A percentile compares a stretch with the other conserved stretches of the same genome.
These are phyloP conservation scores for Metallyticus violacea DNA, from an alignment of 2,888 invertebrate genomes.

Conservation along the genomic window DNA sequence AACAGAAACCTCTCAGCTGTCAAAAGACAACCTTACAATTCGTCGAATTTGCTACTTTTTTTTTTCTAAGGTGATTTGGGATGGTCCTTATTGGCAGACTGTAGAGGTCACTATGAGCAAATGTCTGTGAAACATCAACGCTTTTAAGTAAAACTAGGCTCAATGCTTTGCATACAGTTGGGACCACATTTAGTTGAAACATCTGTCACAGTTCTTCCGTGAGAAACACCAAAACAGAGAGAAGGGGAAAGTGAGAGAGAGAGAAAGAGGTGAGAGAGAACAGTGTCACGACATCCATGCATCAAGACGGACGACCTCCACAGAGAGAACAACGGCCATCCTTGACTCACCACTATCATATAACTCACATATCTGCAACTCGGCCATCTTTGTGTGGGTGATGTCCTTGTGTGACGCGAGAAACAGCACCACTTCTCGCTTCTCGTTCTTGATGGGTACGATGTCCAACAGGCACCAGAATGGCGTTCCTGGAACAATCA, in stretches of 20 bases:
- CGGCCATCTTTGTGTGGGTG: constrained; percentile 86
- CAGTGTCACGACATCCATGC: background rate
- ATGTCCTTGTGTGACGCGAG: constrained; percentile 96
- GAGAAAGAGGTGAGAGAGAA: background rate
- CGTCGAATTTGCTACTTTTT: background rate
- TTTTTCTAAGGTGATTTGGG: background rate
- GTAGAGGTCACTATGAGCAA: background rate
- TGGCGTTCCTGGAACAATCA: constrained; percentile 66
- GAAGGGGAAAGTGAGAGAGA: background rate
- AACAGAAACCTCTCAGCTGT: background rate
- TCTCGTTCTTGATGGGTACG: constrained; percentile 97
- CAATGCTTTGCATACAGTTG: background rate
- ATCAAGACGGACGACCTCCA: background rate
- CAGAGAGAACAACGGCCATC: background rate
- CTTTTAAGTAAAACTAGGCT: too few species aligned
- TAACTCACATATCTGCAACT: constrained; percentile 75
- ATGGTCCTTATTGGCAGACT: background rate
- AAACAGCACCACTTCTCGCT: constrained; percentile 92
- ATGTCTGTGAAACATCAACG: too few species aligned
- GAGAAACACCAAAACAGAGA: background rate
- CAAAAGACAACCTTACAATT: background rate
- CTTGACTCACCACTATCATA: constrained; percentile 79
- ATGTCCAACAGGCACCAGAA: constrained; percentile 97
- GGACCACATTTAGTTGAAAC: too few species aligned
- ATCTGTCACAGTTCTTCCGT: too few species aligned